phyloP scores from a whole-genome alignment of 2,113 vertebrate species.

The Colius striatus region DNA sequence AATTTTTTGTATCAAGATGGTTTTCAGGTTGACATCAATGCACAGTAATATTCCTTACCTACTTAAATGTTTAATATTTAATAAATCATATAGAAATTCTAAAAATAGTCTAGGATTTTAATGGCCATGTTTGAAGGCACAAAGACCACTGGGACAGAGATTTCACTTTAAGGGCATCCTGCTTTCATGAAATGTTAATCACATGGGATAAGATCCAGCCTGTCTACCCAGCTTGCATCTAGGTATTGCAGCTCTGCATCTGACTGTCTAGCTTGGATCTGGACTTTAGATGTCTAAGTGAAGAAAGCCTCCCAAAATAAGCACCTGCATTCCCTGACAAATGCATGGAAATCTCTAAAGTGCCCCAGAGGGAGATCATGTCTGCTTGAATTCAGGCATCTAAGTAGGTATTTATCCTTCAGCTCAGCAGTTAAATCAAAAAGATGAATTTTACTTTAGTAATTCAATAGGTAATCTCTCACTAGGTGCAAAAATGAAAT shows the following conservation, averaged over 20 bases:
- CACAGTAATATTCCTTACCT: not conserved
- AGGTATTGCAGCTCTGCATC: not conserved
- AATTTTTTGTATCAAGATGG: not conserved
- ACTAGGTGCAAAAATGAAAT: not conserved
- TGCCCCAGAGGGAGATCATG: not conserved
- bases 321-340: not conserved
- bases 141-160: not conserved
- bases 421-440: not conserved
- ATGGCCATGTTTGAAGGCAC: not conserved
- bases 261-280: not conserved
- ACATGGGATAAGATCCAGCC: not conserved
- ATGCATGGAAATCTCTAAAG: not conserved
- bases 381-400: not conserved
- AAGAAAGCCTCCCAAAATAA: conserved; percentile 11
- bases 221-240: not conserved
- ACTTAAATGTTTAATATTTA: conserved; percentile 22
- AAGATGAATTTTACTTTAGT: conserved; percentile 1
- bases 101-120: conserved; percentile 27
- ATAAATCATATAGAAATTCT: conserved; percentile 15
- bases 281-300: not conserved
- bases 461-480: not conserved
- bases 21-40: not conserved
- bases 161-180: not conserved
- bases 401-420: not conserved
- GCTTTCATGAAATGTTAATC: conserved; percentile 39